Base-by-base conservation (phyloP, 2,113 vertebrate species). In the Crotophaga sulcirostris region DNA sequence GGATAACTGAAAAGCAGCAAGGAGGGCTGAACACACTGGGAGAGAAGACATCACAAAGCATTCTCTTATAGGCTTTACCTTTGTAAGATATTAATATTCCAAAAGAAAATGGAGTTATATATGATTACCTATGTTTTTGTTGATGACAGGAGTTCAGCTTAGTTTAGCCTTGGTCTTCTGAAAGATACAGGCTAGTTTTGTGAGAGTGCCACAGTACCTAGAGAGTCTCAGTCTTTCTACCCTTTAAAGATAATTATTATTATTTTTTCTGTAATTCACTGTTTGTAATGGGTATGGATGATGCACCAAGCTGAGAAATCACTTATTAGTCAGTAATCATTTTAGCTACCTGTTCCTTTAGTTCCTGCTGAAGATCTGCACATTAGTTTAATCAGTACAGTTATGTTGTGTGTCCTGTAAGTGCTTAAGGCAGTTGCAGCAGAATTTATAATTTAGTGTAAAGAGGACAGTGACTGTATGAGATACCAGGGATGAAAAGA, bases 341-440 rank as follows among this genome's bases (percentile, higher is more conserved):
- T 80, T 87, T 38, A 63, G 33, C 28, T 67, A 47, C 26, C 21
- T 13, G 12, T 34, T 75, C 72, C 49, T 86, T 76, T 60, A 72
- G 84, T 42, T 70, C 20, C 23, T 77, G 28, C 38, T 58, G 51
- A 59, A 45, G 47, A 51, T 33, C 64, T 72, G 28, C 24, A 55
- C 11, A 20, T 34, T 6, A 28, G n/a, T 40, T 77, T 74, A 40
- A 58, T 29, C 21, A 24, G 7, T 47, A 20, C 13, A 56, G n/a
- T 55, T 40, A 25, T 0, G 1, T 19, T 90, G 47, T 49, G 63
- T n/a, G 31, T 70, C 44, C 33, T 52, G 1, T 7, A 47, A 25
- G 56, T 4, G 24, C 29, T 56, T 47, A 5, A 42, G 0, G 0
- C 10, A 29, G 34, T 24, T 51, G 18, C 42, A 72, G 8, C 9